Evolutionary conservation across 2,888 invertebrate genomes (phyloP).

Genomic region (Nomada flava): DNA sequence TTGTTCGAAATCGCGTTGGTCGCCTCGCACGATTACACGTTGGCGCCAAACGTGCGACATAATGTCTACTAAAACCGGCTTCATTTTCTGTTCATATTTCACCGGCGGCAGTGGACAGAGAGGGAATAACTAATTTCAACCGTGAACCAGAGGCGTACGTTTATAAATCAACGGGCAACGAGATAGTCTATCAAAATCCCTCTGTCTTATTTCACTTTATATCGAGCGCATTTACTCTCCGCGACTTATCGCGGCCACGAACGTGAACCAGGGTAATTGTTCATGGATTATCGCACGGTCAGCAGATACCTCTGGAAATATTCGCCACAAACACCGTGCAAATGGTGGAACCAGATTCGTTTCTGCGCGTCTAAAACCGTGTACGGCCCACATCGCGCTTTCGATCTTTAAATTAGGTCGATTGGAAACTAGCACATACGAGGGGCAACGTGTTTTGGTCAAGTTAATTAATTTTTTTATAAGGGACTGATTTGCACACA

Average conservation of each 20-base stretch:
- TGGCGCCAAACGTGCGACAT: background rate
- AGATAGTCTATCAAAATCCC: conserved; percentile 49
- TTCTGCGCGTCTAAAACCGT: conserved; percentile 25
- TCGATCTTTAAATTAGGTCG: conserved; percentile 29
- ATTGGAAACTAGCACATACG: conserved; percentile 10
- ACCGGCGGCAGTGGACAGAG: background rate
- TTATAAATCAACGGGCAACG: conserved; percentile 30
- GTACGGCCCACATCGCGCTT: conserved; percentile 46
- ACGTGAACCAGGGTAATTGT: conserved; percentile 50
- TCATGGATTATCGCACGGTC: conserved; percentile 45
- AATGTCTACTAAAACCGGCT: conserved; percentile 29
- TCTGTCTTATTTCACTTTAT: conserved; percentile 43
- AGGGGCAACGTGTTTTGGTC: background rate
- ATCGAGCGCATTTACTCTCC: conserved; percentile 30
- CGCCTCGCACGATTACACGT: background rate
- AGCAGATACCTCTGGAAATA: conserved; percentile 38
- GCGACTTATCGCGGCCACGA: conserved; percentile 46
- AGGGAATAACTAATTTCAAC: conserved; percentile 40
- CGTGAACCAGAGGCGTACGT: conserved; percentile 14
- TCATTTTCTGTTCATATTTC: conserved; percentile 36
- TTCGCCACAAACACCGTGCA: conserved; percentile 25
- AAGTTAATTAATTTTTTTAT: background rate
- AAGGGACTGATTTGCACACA: too few species aligned
- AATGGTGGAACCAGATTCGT: conserved; percentile 25
- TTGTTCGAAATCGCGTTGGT: background rate